phyloP scores from a whole-genome alignment of 2,888 invertebrate species.

The Leptopilina myrica region DNA sequence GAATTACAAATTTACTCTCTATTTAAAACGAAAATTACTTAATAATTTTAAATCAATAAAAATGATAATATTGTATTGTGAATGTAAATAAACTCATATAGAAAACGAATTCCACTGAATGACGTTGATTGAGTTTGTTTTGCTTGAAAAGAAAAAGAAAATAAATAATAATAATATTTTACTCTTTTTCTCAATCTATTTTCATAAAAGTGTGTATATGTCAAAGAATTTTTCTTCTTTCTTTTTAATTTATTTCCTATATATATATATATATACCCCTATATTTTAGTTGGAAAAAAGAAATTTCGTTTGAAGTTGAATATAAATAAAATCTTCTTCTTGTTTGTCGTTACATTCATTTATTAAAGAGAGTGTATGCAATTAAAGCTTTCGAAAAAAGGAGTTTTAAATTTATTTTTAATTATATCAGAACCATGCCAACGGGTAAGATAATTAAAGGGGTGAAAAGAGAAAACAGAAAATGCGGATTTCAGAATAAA shows the following conservation, averaged over 20 bases:
- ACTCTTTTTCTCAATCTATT: too few relatives aligned
- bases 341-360: conserved; percentile 8
- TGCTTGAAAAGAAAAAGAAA: neutral
- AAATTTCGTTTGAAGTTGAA: conserved; percentile 10
- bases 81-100: neutral
- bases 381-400: neutral
- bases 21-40: neutral
- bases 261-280: too few relatives aligned
- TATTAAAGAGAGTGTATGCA: conserved; percentile 8
- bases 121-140: conserved; percentile 17
- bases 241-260: too few relatives aligned
- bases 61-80: neutral
- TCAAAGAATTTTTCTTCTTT: too few relatives aligned
- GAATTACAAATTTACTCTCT: neutral
- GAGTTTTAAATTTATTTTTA: neutral
- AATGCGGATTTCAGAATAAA: conserved; percentile 7
- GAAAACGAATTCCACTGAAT: conserved; percentile 10
- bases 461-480: neutral
- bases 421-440: neutral
- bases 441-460: neutral
- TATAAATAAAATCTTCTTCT: neutral
- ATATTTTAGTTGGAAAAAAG: too few relatives aligned
- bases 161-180: neutral
- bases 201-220: too few relatives aligned
- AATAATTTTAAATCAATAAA: neutral